A percentile compares a stretch with the other conserved stretches of the same genome.
These are phyloP conservation scores for Anguilla megastoma DNA, from an alignment of 2,797 vertebrate genomes.

Conservation along the genomic window DNA sequence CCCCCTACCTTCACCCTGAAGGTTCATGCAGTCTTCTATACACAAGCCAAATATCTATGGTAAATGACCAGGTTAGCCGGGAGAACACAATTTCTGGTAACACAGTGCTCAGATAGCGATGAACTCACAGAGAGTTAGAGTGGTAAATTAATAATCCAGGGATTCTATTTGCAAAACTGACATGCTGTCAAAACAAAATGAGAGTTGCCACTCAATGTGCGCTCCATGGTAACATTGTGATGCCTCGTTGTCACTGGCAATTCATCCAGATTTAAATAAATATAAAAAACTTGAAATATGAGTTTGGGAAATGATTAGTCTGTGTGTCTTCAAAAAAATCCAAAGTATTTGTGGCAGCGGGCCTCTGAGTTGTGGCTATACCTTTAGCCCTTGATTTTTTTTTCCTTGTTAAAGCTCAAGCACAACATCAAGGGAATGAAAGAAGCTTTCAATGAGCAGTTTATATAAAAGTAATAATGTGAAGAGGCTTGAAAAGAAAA, in stretches of 20 bases:
- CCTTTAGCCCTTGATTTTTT: background rate
- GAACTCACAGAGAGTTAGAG: background rate
- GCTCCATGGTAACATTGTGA: background rate
- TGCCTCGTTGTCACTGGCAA: no score
- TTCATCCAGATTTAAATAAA: no score
- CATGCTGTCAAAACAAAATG: background rate
- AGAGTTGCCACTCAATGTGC: background rate
- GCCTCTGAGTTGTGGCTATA: background rate
- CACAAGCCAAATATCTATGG: background rate
- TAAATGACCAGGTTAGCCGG: background rate
- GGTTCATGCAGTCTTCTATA: background rate
- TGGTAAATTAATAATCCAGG: background rate
- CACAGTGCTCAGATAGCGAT: background rate
- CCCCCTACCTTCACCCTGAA: background rate
- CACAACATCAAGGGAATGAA: background rate
- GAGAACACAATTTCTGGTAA: background rate
- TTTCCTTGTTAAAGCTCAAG: background rate
- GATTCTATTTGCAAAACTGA: background rate
- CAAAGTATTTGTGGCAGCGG: background rate
- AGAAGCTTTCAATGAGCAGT: constrained; percentile 28
- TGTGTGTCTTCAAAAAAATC: background rate
- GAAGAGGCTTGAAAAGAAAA: constrained; percentile 24
- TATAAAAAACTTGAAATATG: no score
- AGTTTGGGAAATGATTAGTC: background rate
- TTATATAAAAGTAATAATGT: constrained; percentile 15